Base-by-base conservation (phyloP, 2,888 invertebrate genomes). In the Dione juno region DNA sequence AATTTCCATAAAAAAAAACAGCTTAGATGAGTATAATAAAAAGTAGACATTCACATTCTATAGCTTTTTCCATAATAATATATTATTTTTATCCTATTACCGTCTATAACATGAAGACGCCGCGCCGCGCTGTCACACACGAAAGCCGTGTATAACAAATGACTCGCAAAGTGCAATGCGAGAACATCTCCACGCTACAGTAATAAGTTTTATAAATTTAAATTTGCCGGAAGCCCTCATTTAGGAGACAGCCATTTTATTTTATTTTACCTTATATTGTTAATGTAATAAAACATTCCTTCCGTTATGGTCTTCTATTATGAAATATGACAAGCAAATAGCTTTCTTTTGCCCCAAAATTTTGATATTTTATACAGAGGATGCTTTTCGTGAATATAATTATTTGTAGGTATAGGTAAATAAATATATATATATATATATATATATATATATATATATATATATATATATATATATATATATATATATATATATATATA, bases 211-310 rank as follows among this genome's bases (percentile, higher is more conserved):
- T 58, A 52, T 68, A 68, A 54, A 69, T 63, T 57, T 63, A 69
- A 69, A 72, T 69, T 50, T 61, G 40, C 28, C 11, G 16, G 43
- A 43, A 67, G 52, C 50, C 41, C 66, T 59, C 28, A 43, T 43
- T 66, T 54, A 53, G n/a, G 48, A 64, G 57, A 61, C 69, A 50
- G 41, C 35, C 61, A 69, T 72, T 72, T 54, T 61, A 21, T 66
- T 71, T 50, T 58, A 63, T 50, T 50, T 64, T 35, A 66, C 45
- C 43, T 66, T 40, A 45, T 43, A 66, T 72, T 69, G 59, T 50
- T n/a, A 52, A 63, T 21, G 43, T 61, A 66, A 72, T 72, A 66
- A 72, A 71, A 71, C 50, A 72, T 66, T 59, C 16, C 50, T 63
- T 57, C 54, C 61, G 69, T 50, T 41, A 37, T 61, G 61, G 28